phyloP scores from a whole-genome alignment of 2,888 invertebrate species.

The Lysandra bellargus region DNA sequence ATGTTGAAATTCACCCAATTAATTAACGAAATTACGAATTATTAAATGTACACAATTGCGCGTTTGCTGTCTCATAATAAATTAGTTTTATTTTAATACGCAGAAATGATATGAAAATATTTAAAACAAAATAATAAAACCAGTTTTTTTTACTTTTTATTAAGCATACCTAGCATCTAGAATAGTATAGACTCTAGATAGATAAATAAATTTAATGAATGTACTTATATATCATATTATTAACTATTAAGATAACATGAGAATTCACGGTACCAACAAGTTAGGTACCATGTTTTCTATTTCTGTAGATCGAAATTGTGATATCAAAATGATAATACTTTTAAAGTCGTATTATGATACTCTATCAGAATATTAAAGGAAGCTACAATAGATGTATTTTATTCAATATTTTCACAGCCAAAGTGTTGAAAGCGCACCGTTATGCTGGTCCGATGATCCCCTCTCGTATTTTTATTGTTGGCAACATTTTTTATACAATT shows the following conservation, averaged over 20 bases:
- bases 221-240: too few species aligned
- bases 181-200: too few species aligned
- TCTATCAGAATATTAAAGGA: neutral
- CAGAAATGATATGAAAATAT: neutral
- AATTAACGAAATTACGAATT: too few species aligned
- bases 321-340: neutral
- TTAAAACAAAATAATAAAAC: too few species aligned
- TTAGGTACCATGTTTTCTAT: neutral
- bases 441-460: conserved; percentile 35
- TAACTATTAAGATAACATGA: too few species aligned
- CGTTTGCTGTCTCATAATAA: neutral
- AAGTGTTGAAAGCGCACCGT: conserved; percentile 33
- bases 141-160: too few species aligned
- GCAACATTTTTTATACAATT: conserved; percentile 73
- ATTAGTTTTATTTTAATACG: neutral
- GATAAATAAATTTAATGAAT: too few species aligned
- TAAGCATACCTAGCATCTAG: too few species aligned
- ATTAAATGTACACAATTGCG: neutral
- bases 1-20: too few species aligned
- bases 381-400: neutral
- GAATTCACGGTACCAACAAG: too few species aligned
- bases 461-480: conserved; percentile 49
- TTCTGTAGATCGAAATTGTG: neutral
- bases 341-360: neutral
- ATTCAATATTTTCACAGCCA: neutral